phyloP scores from a whole-genome alignment of 2,888 invertebrate species.

The Amphipoea lucens region DNA sequence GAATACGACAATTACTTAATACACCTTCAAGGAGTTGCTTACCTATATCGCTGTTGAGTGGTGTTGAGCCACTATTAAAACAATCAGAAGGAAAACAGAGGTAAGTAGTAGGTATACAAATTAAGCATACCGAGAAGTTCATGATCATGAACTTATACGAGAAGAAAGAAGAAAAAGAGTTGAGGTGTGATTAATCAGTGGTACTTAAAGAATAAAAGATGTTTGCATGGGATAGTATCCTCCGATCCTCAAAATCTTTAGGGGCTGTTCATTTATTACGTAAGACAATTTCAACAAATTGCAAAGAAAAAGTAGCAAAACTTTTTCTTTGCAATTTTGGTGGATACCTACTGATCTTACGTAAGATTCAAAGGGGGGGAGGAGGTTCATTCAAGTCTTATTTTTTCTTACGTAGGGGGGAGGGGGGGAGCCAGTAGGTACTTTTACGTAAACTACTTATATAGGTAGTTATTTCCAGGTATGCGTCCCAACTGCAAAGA shows the following conservation, averaged over 20 bases:
- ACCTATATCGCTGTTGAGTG: neutral
- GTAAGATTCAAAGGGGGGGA: too few relatives aligned
- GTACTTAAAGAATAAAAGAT: too few relatives aligned
- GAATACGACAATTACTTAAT: neutral
- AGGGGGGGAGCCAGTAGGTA: neutral
- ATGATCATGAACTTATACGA: neutral
- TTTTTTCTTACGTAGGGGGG: too few relatives aligned
- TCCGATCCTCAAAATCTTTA: neutral
- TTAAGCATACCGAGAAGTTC: neutral
- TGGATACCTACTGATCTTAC: too few relatives aligned
- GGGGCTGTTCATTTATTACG: too few relatives aligned
- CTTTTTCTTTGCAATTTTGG: too few relatives aligned
- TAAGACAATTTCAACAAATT: too few relatives aligned
- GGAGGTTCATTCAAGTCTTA: too few relatives aligned
- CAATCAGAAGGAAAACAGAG: neutral
- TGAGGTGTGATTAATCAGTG: too few relatives aligned
- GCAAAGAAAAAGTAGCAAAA: too few relatives aligned
- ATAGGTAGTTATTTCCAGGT: neutral
- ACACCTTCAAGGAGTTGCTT: neutral
- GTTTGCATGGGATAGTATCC: neutral
- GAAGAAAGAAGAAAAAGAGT: neutral
- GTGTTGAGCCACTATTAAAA: neutral
- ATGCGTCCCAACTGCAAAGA: neutral
- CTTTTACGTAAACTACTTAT: neutral
- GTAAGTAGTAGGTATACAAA: neutral